These are phyloP conservation scores for Catharus bicknelli DNA, from an alignment of 2,113 vertebrate species.

Conservation along the genomic window DNA sequence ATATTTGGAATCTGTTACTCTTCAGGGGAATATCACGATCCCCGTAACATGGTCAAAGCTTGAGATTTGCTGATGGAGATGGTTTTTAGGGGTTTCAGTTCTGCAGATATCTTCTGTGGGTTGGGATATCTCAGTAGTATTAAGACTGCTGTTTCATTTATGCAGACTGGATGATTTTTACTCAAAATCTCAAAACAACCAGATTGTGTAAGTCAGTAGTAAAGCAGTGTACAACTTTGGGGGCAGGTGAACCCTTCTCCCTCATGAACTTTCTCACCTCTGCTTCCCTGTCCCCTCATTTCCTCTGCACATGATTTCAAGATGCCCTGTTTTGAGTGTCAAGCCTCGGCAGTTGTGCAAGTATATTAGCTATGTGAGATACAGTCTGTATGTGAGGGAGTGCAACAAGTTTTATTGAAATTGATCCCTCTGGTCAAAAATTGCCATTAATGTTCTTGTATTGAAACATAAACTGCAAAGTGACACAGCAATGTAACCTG, in stretches of 20 bases:
- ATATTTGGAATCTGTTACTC: not conserved
- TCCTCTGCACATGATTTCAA: not conserved
- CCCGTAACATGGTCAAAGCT: not conserved
- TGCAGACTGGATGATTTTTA: not conserved
- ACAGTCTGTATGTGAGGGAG: accelerated
- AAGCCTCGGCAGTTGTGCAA: not conserved
- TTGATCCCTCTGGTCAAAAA: not conserved
- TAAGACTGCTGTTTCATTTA: not conserved
- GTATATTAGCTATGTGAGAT: not conserved
- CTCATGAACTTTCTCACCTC: not conserved
- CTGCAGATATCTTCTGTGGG: not conserved
- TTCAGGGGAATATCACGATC: not conserved
- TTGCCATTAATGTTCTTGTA: not conserved
- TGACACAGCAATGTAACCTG: not conserved
- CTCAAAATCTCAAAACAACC: not conserved
- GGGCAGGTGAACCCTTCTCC: not conserved
- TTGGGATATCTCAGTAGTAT: not conserved
- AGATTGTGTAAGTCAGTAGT: accelerated
- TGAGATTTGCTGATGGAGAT: not conserved
- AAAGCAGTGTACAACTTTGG: not conserved
- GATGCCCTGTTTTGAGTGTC: not conserved
- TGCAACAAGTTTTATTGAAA: not conserved
- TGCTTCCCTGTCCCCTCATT: not conserved
- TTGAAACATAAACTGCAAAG: not conserved
- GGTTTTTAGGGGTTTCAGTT: not conserved